Base-by-base conservation (phyloP, 2,888 invertebrate genomes). In the Drosophila hamatofila region DNA sequence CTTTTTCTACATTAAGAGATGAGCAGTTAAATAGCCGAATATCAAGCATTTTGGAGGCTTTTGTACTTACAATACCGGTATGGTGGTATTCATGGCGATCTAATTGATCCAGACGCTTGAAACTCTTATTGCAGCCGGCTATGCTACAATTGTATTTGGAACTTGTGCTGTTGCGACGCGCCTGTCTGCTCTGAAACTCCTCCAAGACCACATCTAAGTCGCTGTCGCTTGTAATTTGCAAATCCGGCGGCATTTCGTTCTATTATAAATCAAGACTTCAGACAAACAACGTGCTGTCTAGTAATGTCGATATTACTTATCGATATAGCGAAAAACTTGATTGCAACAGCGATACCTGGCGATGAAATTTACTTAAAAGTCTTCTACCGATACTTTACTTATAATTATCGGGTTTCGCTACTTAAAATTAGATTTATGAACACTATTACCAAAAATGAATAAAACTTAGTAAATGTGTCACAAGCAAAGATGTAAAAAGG, bases 11-110 rank as follows among this genome's bases (percentile, higher is more conserved):
- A 54, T 27, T 59, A 35, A 37, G 8, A 39, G 25, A 11, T 6
- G 0, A 2, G 7, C 27, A 37, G 27, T 27, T 21, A 25, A 58
- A n/a, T 25, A n/a, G n/a, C n/a, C 4, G 14, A 6, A 12, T n/a
- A 3, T 16, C 11, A 21, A 37, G n/a, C 37, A 14, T n/a, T 16
- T 48, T 5, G 5, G 7, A 0, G 1, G 8, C 18, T 7, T 4
- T 21, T 14, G 14, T 39, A 85, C 93, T 92, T 93, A 95, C 95
- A 74, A 94, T 92, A 82, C 94, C 94, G 2, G 93, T 93, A 78
- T 95, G 95, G 39, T 93, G 91, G 70, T 93, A 93, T 67, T 94
- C 91, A 86, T 95, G 95, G 56, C 94, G 94, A 42, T 93, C 93
- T 62, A 95, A 91, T 78, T 94, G 93, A 48, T 93, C 94, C 14